A percentile compares a stretch with the other conserved stretches of the same genome.
Evolutionary conservation across 2,797 vertebrate genomes (phyloP).

Genomic region (Phoeniculus purpureus): DNA sequence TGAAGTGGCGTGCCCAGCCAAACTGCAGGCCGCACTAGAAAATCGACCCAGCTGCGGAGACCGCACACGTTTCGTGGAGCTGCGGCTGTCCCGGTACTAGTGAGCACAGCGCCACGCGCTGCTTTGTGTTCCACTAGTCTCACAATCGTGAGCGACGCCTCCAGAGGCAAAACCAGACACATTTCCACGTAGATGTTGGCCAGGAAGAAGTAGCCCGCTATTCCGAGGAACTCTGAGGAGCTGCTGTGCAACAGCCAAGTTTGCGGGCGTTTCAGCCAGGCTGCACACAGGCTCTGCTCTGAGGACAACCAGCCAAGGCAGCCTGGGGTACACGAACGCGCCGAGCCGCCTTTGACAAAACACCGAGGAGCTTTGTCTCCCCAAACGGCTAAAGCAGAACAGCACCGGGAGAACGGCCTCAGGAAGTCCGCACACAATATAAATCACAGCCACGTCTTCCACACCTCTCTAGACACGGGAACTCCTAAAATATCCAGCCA

Average conservation of each 20-base stretch:
- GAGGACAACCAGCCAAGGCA: constrained; percentile 59
- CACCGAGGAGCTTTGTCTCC: constrained; percentile 60
- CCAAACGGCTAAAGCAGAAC: constrained; percentile 51
- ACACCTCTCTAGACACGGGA: constrained; percentile 76
- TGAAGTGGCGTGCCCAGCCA: neutral
- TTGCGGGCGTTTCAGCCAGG: neutral
- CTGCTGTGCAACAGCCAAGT: constrained; percentile 8
- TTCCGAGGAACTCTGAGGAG: neutral
- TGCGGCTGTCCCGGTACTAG: neutral
- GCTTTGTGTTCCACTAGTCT: neutral
- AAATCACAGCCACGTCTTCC: constrained; percentile 75
- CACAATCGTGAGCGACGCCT: neutral
- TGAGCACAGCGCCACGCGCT: neutral
- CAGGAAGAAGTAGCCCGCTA: neutral
- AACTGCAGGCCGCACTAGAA: neutral
- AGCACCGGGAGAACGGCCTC: constrained; percentile 72
- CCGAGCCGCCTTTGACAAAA: constrained; percentile 41
- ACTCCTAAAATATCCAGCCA: constrained; percentile 76
- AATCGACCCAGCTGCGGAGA: neutral
- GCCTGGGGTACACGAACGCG: neutral
- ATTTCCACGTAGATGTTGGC: neutral
- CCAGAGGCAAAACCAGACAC: neutral
- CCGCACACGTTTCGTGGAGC: neutral
- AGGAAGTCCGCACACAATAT: constrained; percentile 80
- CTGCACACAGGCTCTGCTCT: constrained; percentile 25